Base-by-base conservation (phyloP, 2,888 invertebrate species). In the Aspidiotus destructor region DNA sequence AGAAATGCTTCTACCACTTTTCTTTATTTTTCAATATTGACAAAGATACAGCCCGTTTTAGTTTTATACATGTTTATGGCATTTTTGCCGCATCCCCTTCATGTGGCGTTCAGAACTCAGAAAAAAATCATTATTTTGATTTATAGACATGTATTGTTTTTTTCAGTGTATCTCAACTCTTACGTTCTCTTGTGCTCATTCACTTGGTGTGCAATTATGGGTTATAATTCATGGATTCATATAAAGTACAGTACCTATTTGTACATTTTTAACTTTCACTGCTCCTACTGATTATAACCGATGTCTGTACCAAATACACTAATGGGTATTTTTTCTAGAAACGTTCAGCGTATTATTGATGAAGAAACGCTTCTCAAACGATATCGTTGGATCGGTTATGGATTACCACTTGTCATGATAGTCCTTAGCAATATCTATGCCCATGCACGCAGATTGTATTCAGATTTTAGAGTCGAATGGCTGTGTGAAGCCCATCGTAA, bases 301-400 rank as follows among this genome's bases (percentile, higher is more conserved):
- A 48, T 17, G 2, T 16, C 16, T 10, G 8, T 41, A 54, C 16
- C 15, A 54, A 54, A 11, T 60, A 5, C n/a, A 15, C 3, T 52
- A 5, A 13, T 52, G 1, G 28, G 5, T 28, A 5, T 28, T 5
- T 28, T n/a, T 28, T 28, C 28, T 5, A 28, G 28, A 5, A 28
- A 28, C 28, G 28, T 28, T 5, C 28, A 28, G 28, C 28, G 28
- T 28, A 28, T 28, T 5, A 28, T 28, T 5, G 28, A 28, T 28
- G 28, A 28, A 28, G 28, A 28, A 28, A 28, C 28, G 28, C 28
- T 28, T 28, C 28, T 28, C 28, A 17, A 10, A 16, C 16, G 55
- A 15, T 55, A 55, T 17, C n/a, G 55, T 15, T 17, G 10, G n/a
- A n/a, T 55, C 55, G 55, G 55, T n/a, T 55, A 55, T 17, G 55